A percentile compares a stretch with the other conserved stretches of the same genome.
Evolutionary conservation across 2,797 vertebrate species (phyloP).

Genomic region (Girardinus metallicus): DNA sequence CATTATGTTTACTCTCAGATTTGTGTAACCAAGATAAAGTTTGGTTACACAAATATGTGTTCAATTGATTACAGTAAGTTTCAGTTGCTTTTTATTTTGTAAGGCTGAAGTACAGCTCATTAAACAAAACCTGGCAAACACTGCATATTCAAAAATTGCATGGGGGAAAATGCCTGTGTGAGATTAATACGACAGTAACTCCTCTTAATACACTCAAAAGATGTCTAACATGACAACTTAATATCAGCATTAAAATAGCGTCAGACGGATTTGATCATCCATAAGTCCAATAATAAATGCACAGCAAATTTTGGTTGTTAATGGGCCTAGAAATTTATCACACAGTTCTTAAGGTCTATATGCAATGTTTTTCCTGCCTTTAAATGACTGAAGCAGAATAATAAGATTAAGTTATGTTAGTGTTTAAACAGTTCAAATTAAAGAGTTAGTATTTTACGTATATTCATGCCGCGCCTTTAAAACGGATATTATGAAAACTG

Average conservation of each 20-base stretch:
- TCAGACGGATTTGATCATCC: neutral
- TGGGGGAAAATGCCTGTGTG: neutral
- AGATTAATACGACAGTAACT: neutral
- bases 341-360: neutral
- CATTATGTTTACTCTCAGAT: neutral
- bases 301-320: neutral
- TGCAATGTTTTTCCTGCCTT: neutral
- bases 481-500: neutral
- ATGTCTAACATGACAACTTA: neutral
- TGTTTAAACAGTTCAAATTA: neutral
- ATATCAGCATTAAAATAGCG: no score
- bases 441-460: conserved; percentile 1
- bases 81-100: neutral
- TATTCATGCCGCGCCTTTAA: conserved; percentile 13
- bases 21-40: neutral
- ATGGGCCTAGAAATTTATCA: neutral
- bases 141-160: neutral
- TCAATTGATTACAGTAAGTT: neutral
- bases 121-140: neutral
- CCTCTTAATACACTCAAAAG: neutral
- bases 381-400: neutral
- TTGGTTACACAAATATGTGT: neutral
- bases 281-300: neutral
- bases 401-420: neutral
- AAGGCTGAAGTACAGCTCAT: neutral